Evolutionary conservation across 1,140 invertebrate species (phyloP), one percentile per base, ranked within the genome.

Genomic region (Subanguina moxae): DNA sequence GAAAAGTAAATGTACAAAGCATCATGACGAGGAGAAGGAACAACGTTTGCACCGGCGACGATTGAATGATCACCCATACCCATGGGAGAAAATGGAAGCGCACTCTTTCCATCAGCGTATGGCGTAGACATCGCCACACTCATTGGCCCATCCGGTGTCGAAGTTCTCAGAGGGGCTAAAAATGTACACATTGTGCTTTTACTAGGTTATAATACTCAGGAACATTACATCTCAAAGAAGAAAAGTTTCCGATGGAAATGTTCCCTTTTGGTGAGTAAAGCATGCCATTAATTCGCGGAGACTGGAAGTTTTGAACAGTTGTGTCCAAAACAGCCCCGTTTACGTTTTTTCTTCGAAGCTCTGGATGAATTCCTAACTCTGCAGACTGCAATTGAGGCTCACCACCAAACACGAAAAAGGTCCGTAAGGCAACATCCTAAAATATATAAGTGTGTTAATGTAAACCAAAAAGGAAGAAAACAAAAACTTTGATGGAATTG

Each of bases 21-120:
- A 82, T 93, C 91, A 80, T 96, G 93, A 84, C 93, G 93, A 1
- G 90, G 87, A 1, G 91, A 92, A 80, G 88, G 91, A 52, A 87
- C 85, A 7, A 87, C 82, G 69, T 88, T 56, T 87, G 57, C 87
- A 67, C 45, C 74, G 45, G 42, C 78, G 66, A 45, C 76, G 5
- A 68, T 67, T 25, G 61, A 65, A 1, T 73, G 61, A 30, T 71
- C 64, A 13, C 28, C 71, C 28, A 68, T 59, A 25, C 42, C 59
- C 43, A 38, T 59, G 5, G 74, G 73, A 15, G 73, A 27, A 8
- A 30, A 52, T 25, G 57, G 32, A 19, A 58, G 27, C 19, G 59
- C 63, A 28, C 68, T 56, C 45, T 58, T 77, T 25, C 15, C 52
- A 42, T 57, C 42, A 15, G n/a, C 21, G 19, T 0, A 0, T 45